Evolutionary conservation across 37 sponge, comb jelly and placozoan genomes (phyloP).

Genomic region (Cladorhizidae sp.): DNA sequence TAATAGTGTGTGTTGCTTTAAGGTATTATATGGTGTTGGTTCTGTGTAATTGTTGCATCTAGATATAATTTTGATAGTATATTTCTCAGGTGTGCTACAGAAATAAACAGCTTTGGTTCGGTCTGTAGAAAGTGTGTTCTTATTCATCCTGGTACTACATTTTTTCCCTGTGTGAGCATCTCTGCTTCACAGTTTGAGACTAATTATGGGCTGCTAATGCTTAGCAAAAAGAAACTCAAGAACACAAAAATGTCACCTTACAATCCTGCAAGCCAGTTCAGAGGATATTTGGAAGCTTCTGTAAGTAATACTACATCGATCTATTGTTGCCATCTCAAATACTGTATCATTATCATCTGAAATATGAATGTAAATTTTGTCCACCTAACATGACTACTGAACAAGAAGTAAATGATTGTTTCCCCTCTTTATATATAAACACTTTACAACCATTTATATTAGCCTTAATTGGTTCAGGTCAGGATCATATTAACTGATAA

Average conservation of each 20-base stretch:
- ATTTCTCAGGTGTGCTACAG: not conserved
- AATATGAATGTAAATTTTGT: no score
- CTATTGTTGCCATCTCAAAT: not conserved
- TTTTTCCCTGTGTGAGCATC: not conserved
- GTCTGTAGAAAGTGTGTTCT: not conserved
- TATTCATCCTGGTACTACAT: not conserved
- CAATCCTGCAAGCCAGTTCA: conserved; percentile 7
- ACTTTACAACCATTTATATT: no score
- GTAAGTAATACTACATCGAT: no score
- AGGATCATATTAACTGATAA: no score
- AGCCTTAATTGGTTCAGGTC: no score
- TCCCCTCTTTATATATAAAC: no score
- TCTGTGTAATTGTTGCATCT: not conserved
- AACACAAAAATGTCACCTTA: not conserved
- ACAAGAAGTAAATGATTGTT: no score
- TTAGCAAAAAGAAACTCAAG: conserved; percentile 11
- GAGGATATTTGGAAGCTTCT: conserved; percentile 6
- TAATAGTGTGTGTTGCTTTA: no score
- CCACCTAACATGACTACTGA: no score
- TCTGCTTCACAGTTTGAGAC: conserved; percentile 11
- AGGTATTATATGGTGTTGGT: no score
- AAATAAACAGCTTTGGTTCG: not conserved
- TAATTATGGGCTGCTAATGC: conserved; percentile 17
- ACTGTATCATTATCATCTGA: not conserved
- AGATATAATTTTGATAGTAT: not conserved